These are phyloP conservation scores for Ceratosolen fusciceps DNA, from an alignment of 1,140 invertebrate genomes.

Conservation along the genomic window DNA sequence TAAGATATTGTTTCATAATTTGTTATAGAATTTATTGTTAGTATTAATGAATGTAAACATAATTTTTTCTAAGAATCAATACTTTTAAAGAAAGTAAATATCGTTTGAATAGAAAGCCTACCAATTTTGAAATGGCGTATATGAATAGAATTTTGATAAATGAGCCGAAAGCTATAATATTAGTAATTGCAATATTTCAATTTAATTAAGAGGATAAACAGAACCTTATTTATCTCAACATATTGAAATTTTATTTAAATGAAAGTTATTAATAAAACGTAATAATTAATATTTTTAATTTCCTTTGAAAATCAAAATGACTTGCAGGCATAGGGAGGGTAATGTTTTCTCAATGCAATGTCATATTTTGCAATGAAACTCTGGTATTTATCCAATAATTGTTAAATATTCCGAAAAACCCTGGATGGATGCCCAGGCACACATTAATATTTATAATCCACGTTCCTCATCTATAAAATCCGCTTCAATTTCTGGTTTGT, in stretches of 20 bases:
- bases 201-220: no score
- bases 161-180: background rate
- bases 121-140: no score
- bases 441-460: background rate
- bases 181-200: no score
- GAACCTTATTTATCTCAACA: no score
- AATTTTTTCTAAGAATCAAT: no score
- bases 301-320: slow-evolving; percentile 16
- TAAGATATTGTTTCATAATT: no score
- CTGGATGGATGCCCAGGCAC: slow-evolving; percentile 43
- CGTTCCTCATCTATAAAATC: background rate
- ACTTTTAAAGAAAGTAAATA: no score
- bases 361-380: slow-evolving; percentile 45
- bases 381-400: slow-evolving; percentile 47
- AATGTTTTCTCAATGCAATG: slow-evolving; percentile 43
- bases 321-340: slow-evolving; percentile 21
- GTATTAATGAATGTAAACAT: no score
- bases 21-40: no score
- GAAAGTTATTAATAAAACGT: background rate
- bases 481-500: slow-evolving; percentile 16
- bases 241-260: background rate
- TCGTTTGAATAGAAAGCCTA: no score
- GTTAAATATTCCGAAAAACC: slow-evolving; percentile 48
- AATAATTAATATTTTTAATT: background rate
- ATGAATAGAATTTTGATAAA: background rate